A percentile compares a stretch with the other conserved stretches of the same genome.
Conservation (phyloP, 2,113 vertebrate species). For the Leucoraja erinaceus region DNA sequence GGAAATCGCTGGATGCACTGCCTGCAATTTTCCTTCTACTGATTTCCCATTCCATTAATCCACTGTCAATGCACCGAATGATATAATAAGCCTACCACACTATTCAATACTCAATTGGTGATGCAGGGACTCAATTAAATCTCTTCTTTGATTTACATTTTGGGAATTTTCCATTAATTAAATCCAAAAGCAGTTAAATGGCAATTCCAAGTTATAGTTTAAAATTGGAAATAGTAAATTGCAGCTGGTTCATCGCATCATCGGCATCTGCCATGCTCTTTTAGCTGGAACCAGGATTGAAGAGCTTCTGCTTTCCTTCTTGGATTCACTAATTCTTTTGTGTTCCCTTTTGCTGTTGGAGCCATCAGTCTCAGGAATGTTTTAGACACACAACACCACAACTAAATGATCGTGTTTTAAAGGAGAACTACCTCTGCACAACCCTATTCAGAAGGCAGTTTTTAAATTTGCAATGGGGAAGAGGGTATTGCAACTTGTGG, state of each 20-base stretch:
- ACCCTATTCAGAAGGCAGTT: neutral
- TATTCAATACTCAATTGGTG: neutral
- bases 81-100: neutral
- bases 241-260: neutral
- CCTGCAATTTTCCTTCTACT: neutral
- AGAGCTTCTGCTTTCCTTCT: neutral
- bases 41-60: slow-evolving; percentile 5
- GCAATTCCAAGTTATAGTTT: neutral
- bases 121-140: neutral
- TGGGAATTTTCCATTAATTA: neutral
- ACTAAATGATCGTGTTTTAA: neutral
- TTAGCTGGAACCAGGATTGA: slow-evolving; percentile 1
- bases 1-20: neutral
- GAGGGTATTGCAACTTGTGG: neutral
- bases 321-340: neutral
- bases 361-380: neutral
- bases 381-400: neutral
- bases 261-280: neutral
- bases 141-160: neutral
- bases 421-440: neutral
- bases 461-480: neutral
- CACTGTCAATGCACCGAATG: neutral
- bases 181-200: neutral
- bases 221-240: neutral
- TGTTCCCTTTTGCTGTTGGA: slow-evolving; percentile 6